Evolutionary conservation across 1,140 invertebrate genomes (phyloP), one percentile per base, ranked within the genome.

Genomic region (Acyrthosiphon pisum): DNA sequence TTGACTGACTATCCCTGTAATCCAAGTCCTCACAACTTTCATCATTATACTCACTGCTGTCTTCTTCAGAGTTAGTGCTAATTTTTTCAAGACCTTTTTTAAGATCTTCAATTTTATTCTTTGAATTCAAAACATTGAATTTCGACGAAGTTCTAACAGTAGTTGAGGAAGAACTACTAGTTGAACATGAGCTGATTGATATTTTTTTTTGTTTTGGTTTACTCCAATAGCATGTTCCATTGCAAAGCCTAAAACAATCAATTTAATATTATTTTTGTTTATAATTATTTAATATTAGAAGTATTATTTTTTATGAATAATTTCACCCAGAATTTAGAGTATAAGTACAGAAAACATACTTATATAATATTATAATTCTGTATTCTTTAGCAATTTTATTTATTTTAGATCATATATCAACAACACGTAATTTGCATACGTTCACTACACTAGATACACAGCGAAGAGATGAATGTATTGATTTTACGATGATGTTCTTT

Each of bases 171-270:
- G 41, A 76, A 37, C n/a, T 76, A 48, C 60, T 76, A 53, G 18
- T 37, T 41, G 8, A 35, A 9, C n/a, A 37, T n/a, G 44, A 91
- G 46, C 23, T 37, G 23, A 91, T 44, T 35, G 41, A 35, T 41
- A 44, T 20, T 30, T 41, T 83, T 48, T n/a, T 44, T 20, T 41
- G 26, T 44, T 20, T 46, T 92, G 91, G 76, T 83, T 83, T 50
- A 26, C 35, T 81, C 91, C 91, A 92, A 11, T 81, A 92, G 26
- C n/a, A 18, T 83, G 91, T 92, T 92, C 91, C 91, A 84, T 50
- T 35, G 46, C 91, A 92, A 50, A 92, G 91, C 91, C 91, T 92
- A 23, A 84, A 92, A 92, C 7, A 83, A 56, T 68, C 83, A 26
- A 83, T 48, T n/a, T 18, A 76, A 76, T 76, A n/a, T 76, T 76